Base-by-base conservation (phyloP, 1,140 invertebrate genomes). In the Eurosta solidaginis region DNA sequence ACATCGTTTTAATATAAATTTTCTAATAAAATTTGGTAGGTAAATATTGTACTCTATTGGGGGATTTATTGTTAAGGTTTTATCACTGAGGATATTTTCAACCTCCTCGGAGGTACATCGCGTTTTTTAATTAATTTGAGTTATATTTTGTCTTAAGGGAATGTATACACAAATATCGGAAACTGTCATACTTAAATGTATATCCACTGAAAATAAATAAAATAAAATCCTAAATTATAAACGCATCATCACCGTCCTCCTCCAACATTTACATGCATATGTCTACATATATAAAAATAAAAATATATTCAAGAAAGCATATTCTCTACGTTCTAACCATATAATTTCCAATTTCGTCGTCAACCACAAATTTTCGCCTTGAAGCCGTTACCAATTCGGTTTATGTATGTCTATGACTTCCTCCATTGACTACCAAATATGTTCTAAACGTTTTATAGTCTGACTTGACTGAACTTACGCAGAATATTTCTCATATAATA, bases 371-470 rank as follows among this genome's bases (percentile, higher is more conserved):
- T 42, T 68, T 52, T 68, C n/a, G 59, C 59, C 59, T 40, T 20
- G 27, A 42, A 68, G 7, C 10, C 59, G 27, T 40, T 68, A 68
- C 59, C 59, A 42, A 68, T 68, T 68, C 59, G 36, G 0, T 20
- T 40, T 40, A 68, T 17, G 59, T 40, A 33, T 22, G 33, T 68
- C 7, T 7, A n/a, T 20, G 36, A 40, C 40, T 40, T n/a, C 59
- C 40, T 68, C n/a, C 10, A 22, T 33, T 40, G 33, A 68, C 59
- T 68, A 68, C 36, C 59, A 68, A 68, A 68, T 68, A 68, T 20
- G 59, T 68, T 68, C 59, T 68, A 68, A 63, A 22, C 17, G 20
- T 20, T 22, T 33, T 9, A 40, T 40, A 20, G 33, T 9, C 4
- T 40, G 2, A 3, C 3, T 63, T 42, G 12, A 68, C 22, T 17